Base-by-base conservation (phyloP, 2,797 vertebrate species). In the Phylloscopus collybita region DNA sequence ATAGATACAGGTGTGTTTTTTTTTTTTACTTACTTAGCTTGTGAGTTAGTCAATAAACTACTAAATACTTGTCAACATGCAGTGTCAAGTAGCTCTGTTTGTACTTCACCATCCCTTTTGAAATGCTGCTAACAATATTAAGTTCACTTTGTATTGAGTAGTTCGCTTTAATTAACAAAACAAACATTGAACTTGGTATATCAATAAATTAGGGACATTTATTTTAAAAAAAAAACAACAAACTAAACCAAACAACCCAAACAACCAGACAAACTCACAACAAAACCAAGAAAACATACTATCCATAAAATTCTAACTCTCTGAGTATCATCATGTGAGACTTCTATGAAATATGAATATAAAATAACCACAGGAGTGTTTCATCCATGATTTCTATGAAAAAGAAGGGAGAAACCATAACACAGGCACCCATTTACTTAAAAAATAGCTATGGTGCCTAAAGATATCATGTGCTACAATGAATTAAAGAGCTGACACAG, bases 101-200 rank as follows among this genome's bases (percentile, higher is more conserved):
- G 8, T 61, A 25, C 23, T 83, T 90, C 36, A 42, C 29, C 12
- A 29, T 78, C 20, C 2, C 11, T 66, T 82, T 89, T 62, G 27
- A 87, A 89, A 76, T 6, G 6, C 56, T 70, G 25, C 30, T 94
- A 59, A 73, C 8, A 59, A 42, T 13, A 51, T 72, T 57, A n/a
- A 29, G n/a, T 82, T 95, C 25, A 29, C 9, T 79, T 71, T 72
- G 13, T 61, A 57, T 72, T 51, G 36, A 73, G 18, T 79, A 30
- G 8, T 86, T 86, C 75, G 26, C 47, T 89, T 88, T 91, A 61
- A 75, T 90, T 91, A 86, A 38, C 49, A 91, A 83, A 91, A 23
- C 30, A 86, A 69, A 65, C 42, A 53, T 20, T 82, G 34, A 73
- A 89, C 12, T 69, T 1, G 0, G 11, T 54, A 18, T 80, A 73